A percentile compares a stretch with the other conserved stretches of the same genome.
phyloP scores from a whole-genome alignment of 2,113 vertebrate genomes.

The Phyllostomus discolor region DNA sequence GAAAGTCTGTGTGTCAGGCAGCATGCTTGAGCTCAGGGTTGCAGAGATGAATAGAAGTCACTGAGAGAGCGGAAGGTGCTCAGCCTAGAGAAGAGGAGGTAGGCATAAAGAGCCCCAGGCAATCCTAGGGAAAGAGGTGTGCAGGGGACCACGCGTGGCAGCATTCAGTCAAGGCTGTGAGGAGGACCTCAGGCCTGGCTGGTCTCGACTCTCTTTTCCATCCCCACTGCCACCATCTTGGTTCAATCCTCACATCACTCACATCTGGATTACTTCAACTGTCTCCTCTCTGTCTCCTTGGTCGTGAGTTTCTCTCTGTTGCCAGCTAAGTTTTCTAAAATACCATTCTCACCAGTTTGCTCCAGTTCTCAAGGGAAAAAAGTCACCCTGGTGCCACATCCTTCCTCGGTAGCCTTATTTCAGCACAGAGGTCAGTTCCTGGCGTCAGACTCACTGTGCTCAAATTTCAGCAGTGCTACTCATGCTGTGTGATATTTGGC shows the following conservation, averaged over 20 bases:
- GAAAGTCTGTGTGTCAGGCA: neutral
- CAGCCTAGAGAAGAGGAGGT: neutral
- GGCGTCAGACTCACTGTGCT: neutral
- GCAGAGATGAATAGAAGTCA: neutral
- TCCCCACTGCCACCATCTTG: neutral
- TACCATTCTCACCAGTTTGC: neutral
- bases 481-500: neutral
- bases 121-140: neutral
- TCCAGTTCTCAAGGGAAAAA: neutral
- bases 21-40: neutral
- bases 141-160: accelerated
- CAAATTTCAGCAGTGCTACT: neutral
- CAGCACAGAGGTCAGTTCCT: neutral
- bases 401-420: neutral
- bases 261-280: neutral
- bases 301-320: neutral
- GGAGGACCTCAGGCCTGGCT: neutral
- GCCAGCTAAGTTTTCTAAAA: neutral
- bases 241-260: neutral
- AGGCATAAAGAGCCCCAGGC: neutral
- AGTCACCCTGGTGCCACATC: neutral
- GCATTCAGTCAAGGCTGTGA: neutral
- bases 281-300: neutral
- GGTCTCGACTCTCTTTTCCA: neutral
- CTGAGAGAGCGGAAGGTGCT: neutral